Base-by-base conservation (phyloP, 2,888 invertebrate genomes). In the Zaprionus bogoriensis region DNA sequence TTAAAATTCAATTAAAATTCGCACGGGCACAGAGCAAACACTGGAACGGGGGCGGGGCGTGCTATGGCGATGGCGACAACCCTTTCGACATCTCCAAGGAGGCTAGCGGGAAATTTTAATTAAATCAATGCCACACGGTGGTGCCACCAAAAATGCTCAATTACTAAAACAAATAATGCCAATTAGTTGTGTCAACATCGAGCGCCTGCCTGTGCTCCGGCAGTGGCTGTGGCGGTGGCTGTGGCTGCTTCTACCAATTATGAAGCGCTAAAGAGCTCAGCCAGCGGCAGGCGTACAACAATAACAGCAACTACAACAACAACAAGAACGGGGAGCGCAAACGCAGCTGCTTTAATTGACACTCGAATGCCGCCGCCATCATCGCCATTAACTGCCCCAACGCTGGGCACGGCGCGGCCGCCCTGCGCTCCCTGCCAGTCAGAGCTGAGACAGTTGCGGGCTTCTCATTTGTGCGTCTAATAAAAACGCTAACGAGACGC, bases 151-250 rank as follows among this genome's bases (percentile, higher is more conserved):
- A 83, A 89, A 89, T 75, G 88, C 88, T 87, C 88, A 89, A 88
- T 89, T 89, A 87, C 77, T 87, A 89, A 87, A 89, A 87, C 89
- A 89, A 89, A 89, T 89, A 89, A 89, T 88, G 79, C 81, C 89
- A 89, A 89, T 89, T 89, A 89, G 89, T 79, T 88, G 86, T 88
- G 89, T 89, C 89, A 89, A 89, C 89, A 88, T 59, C 54, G 44
- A 64, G 61, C 36, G 65, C 57, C 39, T 32, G 36, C 45, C 28
- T 19, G n/a, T n/a, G n/a, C n/a, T n/a, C n/a, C n/a, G n/a, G n/a
- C n/a, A n/a, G n/a, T n/a, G n/a, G n/a, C n/a, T n/a, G n/a, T n/a
- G n/a, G n/a, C n/a, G n/a, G n/a, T n/a, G n/a, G n/a, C n/a, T 41
- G 27, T 28, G 38, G 54, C 30, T 50, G 46, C 47, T 55, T 36